Percentiles rank a stretch among this genome's conserved stretches.
Conservation (phyloP, 2,888 invertebrate species). For the Pseudeuparius sepicola region DNA sequence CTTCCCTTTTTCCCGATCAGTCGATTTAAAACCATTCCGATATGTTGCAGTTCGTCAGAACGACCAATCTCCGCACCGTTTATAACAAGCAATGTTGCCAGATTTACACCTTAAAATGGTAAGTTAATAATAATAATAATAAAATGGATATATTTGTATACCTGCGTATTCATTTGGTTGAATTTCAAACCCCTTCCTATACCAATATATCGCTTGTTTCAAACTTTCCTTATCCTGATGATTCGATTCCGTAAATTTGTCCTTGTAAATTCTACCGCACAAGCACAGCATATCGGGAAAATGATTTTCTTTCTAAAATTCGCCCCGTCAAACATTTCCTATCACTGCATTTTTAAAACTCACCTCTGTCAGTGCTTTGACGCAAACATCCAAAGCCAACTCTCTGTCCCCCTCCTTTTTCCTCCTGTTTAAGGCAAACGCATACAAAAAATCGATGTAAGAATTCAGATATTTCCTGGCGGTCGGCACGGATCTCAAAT, state of each 20-base stretch:
- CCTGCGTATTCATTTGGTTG: slow-evolving; percentile 98
- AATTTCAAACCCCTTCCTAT: slow-evolving; percentile 92
- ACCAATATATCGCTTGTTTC: slow-evolving; percentile 93
- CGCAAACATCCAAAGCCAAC: slow-evolving; percentile 83
- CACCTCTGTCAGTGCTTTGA: slow-evolving; percentile 70
- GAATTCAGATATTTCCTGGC: slow-evolving; percentile 82
- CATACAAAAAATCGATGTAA: slow-evolving; percentile 86
- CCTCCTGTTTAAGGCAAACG: slow-evolving; percentile 92
- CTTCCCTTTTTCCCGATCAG: slow-evolving; percentile 97
- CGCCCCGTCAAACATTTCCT: too few relatives aligned
- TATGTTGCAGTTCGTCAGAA: slow-evolving; percentile 83
- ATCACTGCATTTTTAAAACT: too few relatives aligned
- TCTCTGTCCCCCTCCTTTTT: slow-evolving; percentile 92
- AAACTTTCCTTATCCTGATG: slow-evolving; percentile 82
- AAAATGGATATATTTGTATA: slow-evolving; percentile 17
- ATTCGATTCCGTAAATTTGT: slow-evolving; percentile 93
- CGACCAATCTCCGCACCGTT: slow-evolving; percentile 92
- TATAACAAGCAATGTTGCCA: slow-evolving; percentile 93
- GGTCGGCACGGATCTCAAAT: slow-evolving; percentile 80
- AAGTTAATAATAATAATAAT: slow-evolving; percentile 4
- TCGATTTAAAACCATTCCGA: slow-evolving; percentile 92
- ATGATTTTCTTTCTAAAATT: slow-evolving; percentile 70
- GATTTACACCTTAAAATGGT: slow-evolving; percentile 71
- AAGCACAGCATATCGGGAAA: slow-evolving; percentile 97
- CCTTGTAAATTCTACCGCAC: slow-evolving; percentile 95